These are phyloP conservation scores for Urocolius indicus DNA, from an alignment of 2,113 vertebrate genomes.

Conservation along the genomic window DNA sequence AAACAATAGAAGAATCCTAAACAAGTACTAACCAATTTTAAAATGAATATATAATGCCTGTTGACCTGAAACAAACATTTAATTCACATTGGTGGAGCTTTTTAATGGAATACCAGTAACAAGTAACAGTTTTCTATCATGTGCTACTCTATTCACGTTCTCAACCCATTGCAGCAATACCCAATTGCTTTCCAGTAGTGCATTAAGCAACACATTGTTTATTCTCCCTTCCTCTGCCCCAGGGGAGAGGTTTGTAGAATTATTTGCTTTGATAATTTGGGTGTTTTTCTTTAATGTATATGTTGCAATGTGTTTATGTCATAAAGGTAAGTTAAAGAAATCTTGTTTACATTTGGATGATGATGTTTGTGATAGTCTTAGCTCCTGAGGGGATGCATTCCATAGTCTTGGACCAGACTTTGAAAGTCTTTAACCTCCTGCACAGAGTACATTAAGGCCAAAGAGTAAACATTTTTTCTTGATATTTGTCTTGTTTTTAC, in stretches of 20 bases:
- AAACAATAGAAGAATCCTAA: slow-evolving; percentile 4
- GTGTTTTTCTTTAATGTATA: slow-evolving; percentile 33
- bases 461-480: background rate
- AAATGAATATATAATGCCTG: background rate
- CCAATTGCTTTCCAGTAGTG: background rate
- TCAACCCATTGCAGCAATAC: background rate
- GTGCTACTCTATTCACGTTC: background rate
- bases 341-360: slow-evolving; percentile 23
- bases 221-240: slow-evolving; percentile 54
- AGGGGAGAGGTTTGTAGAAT: slow-evolving; percentile 8
- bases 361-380: background rate
- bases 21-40: background rate
- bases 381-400: slow-evolving; percentile 49
- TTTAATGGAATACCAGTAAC: background rate
- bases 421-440: slow-evolving; percentile 5
- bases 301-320: slow-evolving; percentile 55
- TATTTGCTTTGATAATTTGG: slow-evolving; percentile 52
- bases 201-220: slow-evolving; percentile 40
- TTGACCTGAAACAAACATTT: background rate
- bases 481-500: background rate
- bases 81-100: background rate
- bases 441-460: background rate
- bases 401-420: background rate
- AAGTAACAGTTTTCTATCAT: background rate
- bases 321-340: slow-evolving; percentile 42